These are phyloP conservation scores for Spodoptera frugiperda DNA, from an alignment of 1,140 invertebrate species.

Conservation along the genomic window DNA sequence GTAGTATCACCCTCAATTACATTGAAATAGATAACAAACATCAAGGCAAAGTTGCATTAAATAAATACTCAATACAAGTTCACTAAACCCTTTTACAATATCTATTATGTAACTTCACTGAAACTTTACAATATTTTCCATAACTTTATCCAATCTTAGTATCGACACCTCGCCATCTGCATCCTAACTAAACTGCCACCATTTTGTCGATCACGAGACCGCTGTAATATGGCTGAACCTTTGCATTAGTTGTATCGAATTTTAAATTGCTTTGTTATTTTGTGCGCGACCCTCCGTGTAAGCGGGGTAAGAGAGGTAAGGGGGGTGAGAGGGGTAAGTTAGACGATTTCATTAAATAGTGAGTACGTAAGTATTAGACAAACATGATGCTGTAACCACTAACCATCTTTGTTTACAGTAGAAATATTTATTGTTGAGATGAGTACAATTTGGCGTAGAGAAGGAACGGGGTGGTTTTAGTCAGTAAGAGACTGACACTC, in stretches of 20 bases:
- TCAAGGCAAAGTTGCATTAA: no score
- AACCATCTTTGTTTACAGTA: background rate
- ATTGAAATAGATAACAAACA: no score
- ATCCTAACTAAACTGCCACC: background rate
- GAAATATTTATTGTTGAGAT: background rate
- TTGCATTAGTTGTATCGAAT: slow-evolving; percentile 30
- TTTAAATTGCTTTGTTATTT: slow-evolving; percentile 42
- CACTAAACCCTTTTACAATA: no score
- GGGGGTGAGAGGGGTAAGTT: background rate
- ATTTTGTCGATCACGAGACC: background rate
- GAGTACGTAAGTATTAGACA: background rate
- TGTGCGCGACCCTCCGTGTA: background rate
- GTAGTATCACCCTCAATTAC: no score
- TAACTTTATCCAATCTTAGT: no score
- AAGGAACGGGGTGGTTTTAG: no score
- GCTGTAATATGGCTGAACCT: slow-evolving; percentile 1
- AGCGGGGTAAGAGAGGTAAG: background rate
- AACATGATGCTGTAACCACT: background rate
- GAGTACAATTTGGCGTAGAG: no score
- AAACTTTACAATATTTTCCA: no score
- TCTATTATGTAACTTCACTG: no score
- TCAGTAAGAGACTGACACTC: no score
- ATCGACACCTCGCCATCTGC: no score
- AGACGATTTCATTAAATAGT: slow-evolving; percentile 37
- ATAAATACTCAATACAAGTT: no score